Evolutionary conservation across 1,140 invertebrate genomes (phyloP), one percentile per base, ranked within the genome.

Genomic region (Meloidogyne exigua): DNA sequence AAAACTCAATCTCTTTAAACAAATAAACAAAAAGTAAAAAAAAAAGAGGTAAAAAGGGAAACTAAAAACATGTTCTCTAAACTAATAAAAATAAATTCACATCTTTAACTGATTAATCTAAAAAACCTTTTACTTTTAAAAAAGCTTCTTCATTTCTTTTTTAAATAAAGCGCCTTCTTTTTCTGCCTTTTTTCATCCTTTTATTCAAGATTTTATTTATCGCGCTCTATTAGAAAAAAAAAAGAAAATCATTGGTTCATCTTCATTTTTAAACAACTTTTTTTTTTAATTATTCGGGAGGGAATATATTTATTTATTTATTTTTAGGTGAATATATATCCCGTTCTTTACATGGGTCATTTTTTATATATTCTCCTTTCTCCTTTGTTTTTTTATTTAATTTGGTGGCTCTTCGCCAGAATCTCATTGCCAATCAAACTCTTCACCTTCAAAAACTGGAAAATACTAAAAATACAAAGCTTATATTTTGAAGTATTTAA

Each of bases 271-370:
- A 49, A 39, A 39, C 36, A 39, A 9, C 10, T 18, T 49, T 57
- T n/a, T 57, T 57, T 18, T 57, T 57, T n/a, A 57, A n/a, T n/a
- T 57, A 57, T 57, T 57, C 49, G 49, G n/a, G 49, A 57, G 44
- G 5, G n/a, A 57, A n/a, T 57, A 9, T 57, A n/a, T 57, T n/a
- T 44, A 44, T 57, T n/a, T 44, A 44, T 44, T 15, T n/a, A 57
- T n/a, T n/a, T 57, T 57, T 57, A 57, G 9, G 7, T 57, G 13
- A 57, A 57, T n/a, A n/a, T n/a, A n/a, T n/a, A 57, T 57, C 49
- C 49, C 49, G 49, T 57, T 57, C 49, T 57, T 57, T 57, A n/a
- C 49, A 57, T 57, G 49, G 49, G 49, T 57, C 49, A 57, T 57
- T 12, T 9, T 57, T 39, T 39, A 10, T 12, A 57, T 57, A n/a